Conservation (phyloP, 2,888 invertebrate genomes). For the Drosophila siamana region DNA sequence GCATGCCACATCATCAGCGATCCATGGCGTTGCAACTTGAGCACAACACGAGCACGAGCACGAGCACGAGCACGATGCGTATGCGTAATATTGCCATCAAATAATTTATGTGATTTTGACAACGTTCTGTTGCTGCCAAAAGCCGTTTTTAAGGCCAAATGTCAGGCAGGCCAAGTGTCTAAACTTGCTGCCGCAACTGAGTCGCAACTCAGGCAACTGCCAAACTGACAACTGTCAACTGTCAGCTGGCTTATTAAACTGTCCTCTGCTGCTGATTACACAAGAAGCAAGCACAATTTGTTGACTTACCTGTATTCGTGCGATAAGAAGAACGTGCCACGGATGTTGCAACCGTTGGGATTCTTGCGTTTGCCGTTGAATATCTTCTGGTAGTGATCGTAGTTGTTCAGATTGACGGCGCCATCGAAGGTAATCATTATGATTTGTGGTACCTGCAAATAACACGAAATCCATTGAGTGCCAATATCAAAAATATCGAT, state of each 20-base stretch:
- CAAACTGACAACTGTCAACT: conserved; percentile 14
- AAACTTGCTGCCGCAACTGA: not conserved
- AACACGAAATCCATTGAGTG: not conserved
- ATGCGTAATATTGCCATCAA: conserved; percentile 66
- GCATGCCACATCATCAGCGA: conserved; percentile 20
- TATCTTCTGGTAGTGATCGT: conserved; percentile 93
- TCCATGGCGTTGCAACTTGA: not conserved
- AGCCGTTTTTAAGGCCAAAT: conserved; percentile 30
- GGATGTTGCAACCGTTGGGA: conserved; percentile 95
- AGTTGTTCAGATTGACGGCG: conserved; percentile 96
- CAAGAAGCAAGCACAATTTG: not conserved
- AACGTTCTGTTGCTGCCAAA: conserved; percentile 21
- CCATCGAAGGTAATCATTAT: conserved; percentile 96
- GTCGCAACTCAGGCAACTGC: conserved; percentile 21
- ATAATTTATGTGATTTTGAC: conserved; percentile 55
- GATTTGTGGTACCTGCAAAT: conserved; percentile 94
- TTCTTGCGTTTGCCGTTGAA: conserved; percentile 92
- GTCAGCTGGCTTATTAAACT: conserved; percentile 36
- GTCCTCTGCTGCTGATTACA: not conserved
- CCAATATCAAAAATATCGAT: not conserved
- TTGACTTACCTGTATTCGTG: conserved; percentile 90
- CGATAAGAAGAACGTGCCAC: conserved; percentile 96
- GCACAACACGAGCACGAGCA: too few relatives aligned
- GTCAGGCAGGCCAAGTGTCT: conserved; percentile 22
- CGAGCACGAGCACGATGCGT: conserved; percentile 40